These are phyloP conservation scores for Tetramorium parvispinum DNA, from an alignment of 1,140 invertebrate genomes.

Conservation along the genomic window DNA sequence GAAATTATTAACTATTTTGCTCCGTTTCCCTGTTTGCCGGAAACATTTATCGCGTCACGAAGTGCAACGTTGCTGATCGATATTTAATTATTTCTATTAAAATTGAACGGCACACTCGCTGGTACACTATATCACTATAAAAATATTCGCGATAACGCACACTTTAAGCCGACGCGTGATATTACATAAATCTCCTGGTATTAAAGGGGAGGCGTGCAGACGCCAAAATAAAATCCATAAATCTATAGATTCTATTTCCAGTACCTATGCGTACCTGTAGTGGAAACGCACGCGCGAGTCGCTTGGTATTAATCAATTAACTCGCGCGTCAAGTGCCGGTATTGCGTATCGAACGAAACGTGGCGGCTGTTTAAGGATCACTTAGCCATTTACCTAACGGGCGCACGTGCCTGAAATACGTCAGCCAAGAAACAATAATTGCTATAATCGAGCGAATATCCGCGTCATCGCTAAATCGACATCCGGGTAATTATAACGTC, in stretches of 20 bases:
- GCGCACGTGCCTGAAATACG: conserved; percentile 31
- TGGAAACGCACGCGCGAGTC: background rate
- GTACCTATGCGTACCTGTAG: background rate
- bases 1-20: conserved; percentile 11
- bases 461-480: conserved; percentile 21
- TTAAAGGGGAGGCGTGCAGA: conserved; percentile 23
- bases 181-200: conserved; percentile 44
- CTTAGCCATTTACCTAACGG: conserved; percentile 12
- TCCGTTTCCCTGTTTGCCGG: background rate
- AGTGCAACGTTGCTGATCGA: background rate
- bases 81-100: conserved; percentile 55
- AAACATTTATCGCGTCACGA: conserved; percentile 16
- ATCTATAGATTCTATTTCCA: conserved; percentile 20
- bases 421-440: conserved; percentile 54
- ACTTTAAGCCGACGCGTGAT: conserved; percentile 40
- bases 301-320: conserved; percentile 52
- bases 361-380: conserved; percentile 36
- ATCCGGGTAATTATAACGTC: conserved; percentile 54
- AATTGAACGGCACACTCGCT: background rate
- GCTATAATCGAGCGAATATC: conserved; percentile 31
- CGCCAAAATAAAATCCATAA: conserved; percentile 48
- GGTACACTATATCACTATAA: conserved; percentile 10
- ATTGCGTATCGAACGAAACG: conserved; percentile 34
- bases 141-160: conserved; percentile 18
- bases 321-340: conserved; percentile 1